Percentiles rank a stretch among this genome's conserved stretches.
These are phyloP conservation scores for roundworm (Caenorhabditis elegans) DNA, from an alignment of 1,140 invertebrate genomes.

Conservation along the genomic window DNA sequence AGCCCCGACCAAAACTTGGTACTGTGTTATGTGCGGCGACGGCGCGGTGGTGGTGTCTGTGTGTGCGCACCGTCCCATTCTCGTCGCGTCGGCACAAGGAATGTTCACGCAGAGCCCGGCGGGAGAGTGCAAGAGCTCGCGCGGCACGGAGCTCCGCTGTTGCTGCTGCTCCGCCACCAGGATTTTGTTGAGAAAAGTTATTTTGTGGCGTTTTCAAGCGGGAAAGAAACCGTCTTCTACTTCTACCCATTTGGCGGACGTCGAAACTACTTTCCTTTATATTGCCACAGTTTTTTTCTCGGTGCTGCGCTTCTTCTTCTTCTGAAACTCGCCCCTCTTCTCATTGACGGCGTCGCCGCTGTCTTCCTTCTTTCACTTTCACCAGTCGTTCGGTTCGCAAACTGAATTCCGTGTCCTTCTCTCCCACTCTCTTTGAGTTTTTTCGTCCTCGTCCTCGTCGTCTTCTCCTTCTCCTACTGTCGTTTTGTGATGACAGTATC, in stretches of 20 bases:
- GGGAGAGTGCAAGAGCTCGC: no score
- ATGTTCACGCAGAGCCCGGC: background rate
- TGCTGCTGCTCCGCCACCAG: no score
- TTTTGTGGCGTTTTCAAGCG: background rate
- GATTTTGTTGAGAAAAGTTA: background rate
- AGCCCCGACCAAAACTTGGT: no score
- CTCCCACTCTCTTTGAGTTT: background rate
- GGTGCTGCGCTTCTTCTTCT: no score
- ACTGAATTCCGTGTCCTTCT: background rate
- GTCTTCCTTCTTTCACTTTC: constrained; percentile 29
- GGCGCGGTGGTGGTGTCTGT: no score
- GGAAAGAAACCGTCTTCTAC: background rate
- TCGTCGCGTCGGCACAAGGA: background rate
- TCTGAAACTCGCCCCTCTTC: background rate
- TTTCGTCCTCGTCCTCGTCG: background rate
- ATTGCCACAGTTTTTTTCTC: background rate
- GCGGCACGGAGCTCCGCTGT: background rate
- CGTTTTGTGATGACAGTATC: no score
- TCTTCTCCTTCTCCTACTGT: no score
- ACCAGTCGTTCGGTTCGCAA: constrained; percentile 6
- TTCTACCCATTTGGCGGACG: background rate
- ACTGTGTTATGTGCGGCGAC: background rate
- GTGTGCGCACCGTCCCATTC: background rate
- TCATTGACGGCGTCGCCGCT: background rate
- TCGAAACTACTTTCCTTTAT: background rate